Percentiles rank a stretch among this genome's conserved stretches.
Conservation (phyloP, 1,140 invertebrate genomes). For the Dreissena rostriformis region DNA sequence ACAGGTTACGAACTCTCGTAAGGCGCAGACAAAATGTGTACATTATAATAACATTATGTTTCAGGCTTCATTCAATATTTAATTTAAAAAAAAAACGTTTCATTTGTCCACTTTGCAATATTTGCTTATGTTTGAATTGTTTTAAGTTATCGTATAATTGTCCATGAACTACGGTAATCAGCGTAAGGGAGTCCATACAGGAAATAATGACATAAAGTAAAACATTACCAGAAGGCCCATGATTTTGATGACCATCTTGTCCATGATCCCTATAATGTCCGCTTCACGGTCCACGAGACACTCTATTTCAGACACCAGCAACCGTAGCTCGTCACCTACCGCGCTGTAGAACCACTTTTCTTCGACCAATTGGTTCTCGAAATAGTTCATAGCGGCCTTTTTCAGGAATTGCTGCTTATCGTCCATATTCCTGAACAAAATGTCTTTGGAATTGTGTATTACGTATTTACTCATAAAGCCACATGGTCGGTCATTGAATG, state of each 20-base stretch:
- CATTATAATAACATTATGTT: no score
- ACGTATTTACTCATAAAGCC: slow-evolving; percentile 54
- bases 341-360: slow-evolving; percentile 46
- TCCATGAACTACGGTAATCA: no score
- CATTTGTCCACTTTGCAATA: no score
- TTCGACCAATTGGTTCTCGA: slow-evolving; percentile 30
- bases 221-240: slow-evolving; percentile 37
- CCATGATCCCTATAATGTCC: slow-evolving; percentile 27
- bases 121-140: no score
- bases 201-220: no score
- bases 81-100: no score
- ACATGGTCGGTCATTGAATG: slow-evolving; percentile 39
- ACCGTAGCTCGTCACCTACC: not conserved
- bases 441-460: slow-evolving; percentile 35
- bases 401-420: slow-evolving; percentile 43
- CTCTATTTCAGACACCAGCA: not conserved
- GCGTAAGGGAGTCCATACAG: no score
- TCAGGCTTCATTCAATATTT: no score
- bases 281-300: not conserved
- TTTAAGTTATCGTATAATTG: no score
- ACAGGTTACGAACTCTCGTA: no score
- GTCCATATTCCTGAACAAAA: slow-evolving; percentile 52
- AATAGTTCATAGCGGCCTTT: slow-evolving; percentile 29
- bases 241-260: slow-evolving; percentile 16
- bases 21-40: no score